Evolutionary conservation across 2,888 invertebrate genomes (phyloP).

Genomic region (Drosophila mercatorum): DNA sequence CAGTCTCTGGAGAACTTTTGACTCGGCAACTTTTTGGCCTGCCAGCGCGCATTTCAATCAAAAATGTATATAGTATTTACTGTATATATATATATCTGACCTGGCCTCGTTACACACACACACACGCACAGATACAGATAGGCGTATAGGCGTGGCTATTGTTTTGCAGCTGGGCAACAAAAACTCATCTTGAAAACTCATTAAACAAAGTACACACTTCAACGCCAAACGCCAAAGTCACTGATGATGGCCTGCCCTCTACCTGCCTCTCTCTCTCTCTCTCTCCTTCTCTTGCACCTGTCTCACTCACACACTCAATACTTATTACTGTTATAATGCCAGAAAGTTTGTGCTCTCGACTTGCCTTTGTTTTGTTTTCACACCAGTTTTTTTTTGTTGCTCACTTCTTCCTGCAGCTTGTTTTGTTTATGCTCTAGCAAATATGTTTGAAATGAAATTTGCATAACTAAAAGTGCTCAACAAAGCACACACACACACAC

Average conservation of each 20-base stretch:
- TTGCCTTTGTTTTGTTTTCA: constrained; percentile 55
- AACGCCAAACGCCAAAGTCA: constrained; percentile 64
- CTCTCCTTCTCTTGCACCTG: background rate
- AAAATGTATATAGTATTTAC: constrained; percentile 37
- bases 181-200: constrained; percentile 79
- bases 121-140: constrained; percentile 1
- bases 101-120: constrained; percentile 46
- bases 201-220: constrained; percentile 80
- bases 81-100: constrained; percentile 24
- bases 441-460: constrained; percentile 64
- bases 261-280: background rate
- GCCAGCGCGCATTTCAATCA: constrained; percentile 57
- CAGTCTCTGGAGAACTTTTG: constrained; percentile 55
- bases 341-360: constrained; percentile 45
- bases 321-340: constrained; percentile 62
- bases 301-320: constrained; percentile 6
- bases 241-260: constrained; percentile 30
- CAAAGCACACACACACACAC: constrained; percentile 23
- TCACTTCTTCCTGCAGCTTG: background rate
- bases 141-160: constrained; percentile 42
- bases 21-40: constrained; percentile 49
- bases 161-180: constrained; percentile 37
- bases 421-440: constrained; percentile 23
- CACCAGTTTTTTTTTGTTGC: constrained; percentile 37
- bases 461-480: constrained; percentile 64